Evolutionary conservation across 2,888 invertebrate genomes (phyloP).

Genomic region (Drosophila meridiana): DNA sequence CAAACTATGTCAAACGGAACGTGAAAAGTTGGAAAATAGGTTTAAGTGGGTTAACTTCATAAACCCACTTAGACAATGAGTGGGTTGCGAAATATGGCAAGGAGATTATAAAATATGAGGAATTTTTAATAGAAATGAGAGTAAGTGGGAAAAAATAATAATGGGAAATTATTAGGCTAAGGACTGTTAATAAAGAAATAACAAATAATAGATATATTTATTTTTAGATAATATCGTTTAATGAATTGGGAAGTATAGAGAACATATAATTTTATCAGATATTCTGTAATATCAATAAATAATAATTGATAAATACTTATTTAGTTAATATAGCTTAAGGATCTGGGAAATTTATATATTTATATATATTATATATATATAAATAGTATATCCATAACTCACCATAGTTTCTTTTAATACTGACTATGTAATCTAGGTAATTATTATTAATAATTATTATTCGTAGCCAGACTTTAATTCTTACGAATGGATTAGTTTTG

Average conservation of each 20-base stretch:
- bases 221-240: background rate
- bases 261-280: no score
- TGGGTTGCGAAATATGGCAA: background rate
- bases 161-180: background rate
- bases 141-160: background rate
- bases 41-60: slow-evolving; percentile 15
- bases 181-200: background rate
- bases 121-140: background rate
- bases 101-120: background rate
- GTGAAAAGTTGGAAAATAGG: background rate
- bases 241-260: background rate
- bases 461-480: no score
- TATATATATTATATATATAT: no score
- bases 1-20: background rate
- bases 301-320: background rate
- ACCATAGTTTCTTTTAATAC: no score
- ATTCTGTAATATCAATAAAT: no score
- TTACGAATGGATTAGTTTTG: no score
- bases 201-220: background rate
- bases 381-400: no score
- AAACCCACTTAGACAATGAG: background rate
- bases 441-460: no score
- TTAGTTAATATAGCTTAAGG: background rate
- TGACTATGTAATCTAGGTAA: no score
- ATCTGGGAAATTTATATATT: background rate